Conservation (phyloP, 2,888 invertebrate species). For the Stomorhina lunata region DNA sequence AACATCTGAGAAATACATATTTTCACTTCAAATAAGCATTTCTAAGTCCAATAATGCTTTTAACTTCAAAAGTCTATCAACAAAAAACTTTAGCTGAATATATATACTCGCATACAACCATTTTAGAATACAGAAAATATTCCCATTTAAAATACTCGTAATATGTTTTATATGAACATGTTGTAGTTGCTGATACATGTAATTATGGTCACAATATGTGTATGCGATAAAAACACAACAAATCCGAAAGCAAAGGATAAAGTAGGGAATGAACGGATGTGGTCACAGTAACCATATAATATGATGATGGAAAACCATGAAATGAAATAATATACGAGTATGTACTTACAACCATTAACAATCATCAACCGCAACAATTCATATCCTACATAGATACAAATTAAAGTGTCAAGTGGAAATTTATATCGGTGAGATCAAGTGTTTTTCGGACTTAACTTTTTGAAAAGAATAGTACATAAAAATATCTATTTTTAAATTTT, state of each 20-base stretch:
- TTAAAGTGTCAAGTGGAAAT: constrained; percentile 13
- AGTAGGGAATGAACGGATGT: constrained; percentile 30
- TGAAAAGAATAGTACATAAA: not conserved
- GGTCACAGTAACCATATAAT: constrained; percentile 58
- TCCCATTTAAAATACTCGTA: not conserved
- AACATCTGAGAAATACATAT: too few relatives aligned
- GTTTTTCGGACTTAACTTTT: too few relatives aligned
- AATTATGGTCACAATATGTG: constrained; percentile 32
- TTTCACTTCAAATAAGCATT: too few relatives aligned
- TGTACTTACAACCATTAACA: constrained; percentile 9
- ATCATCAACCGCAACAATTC: constrained; percentile 31
- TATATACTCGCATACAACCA: too few relatives aligned
- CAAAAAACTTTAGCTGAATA: too few relatives aligned
- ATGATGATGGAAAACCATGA: constrained; percentile 54
- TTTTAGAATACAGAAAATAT: not conserved
- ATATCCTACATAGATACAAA: not conserved
- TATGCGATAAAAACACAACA: not conserved
- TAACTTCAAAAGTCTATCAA: too few relatives aligned
- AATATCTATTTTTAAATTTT: not conserved
- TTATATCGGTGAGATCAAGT: too few relatives aligned
- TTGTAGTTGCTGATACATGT: constrained; percentile 30
- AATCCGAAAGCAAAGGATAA: not conserved
- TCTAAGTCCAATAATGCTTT: too few relatives aligned
- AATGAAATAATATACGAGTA: constrained; percentile 40
- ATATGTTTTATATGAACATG: not conserved